Percentiles rank a stretch among this genome's conserved stretches.
phyloP scores from a whole-genome alignment of 2,888 invertebrate species.

The Tachystola acroxantha region DNA sequence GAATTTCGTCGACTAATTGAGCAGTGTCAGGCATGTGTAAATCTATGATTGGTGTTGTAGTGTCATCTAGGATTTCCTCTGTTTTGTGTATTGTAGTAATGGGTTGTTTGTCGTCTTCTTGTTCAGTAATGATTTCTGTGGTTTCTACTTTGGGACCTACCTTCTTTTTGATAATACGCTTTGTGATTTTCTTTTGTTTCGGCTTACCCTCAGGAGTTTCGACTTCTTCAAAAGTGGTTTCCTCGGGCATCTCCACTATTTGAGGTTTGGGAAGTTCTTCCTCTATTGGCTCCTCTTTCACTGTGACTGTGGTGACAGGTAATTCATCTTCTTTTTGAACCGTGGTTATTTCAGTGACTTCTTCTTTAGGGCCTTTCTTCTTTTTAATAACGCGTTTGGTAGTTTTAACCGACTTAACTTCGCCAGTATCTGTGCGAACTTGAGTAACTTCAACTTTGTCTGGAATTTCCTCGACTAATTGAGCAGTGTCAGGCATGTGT shows the following conservation, averaged over 20 bases:
- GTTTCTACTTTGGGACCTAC: slow-evolving; percentile 27
- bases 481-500: slow-evolving; percentile 3
- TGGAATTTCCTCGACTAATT: slow-evolving; percentile 22
- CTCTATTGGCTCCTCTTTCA: slow-evolving; percentile 15
- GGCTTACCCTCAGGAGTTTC: slow-evolving; percentile 32
- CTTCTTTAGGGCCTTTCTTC: slow-evolving; percentile 30
- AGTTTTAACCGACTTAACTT: slow-evolving; percentile 12
- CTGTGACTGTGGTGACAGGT: slow-evolving; percentile 17
- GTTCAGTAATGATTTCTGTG: slow-evolving; percentile 16
- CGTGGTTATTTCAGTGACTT: slow-evolving; percentile 21
- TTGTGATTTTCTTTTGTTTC: slow-evolving; percentile 30
- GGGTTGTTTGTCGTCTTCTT: slow-evolving; percentile 34
- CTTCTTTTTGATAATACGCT: slow-evolving; percentile 31
- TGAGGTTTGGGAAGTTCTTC: slow-evolving; percentile 16
- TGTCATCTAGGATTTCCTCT: slow-evolving; percentile 21
- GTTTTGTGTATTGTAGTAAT: slow-evolving; percentile 29
- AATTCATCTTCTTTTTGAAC: slow-evolving; percentile 17
- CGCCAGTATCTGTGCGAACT: slow-evolving; percentile 40
- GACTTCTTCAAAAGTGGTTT: slow-evolving; percentile 23
- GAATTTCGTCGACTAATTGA: slow-evolving; percentile 22
- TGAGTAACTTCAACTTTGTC: slow-evolving; percentile 41
- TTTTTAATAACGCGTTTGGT: slow-evolving; percentile 24
- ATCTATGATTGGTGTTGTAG: slow-evolving; percentile 13
- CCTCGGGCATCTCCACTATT: slow-evolving; percentile 41
- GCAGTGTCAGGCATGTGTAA: slow-evolving; percentile 22